Evolutionary conservation across 2,888 invertebrate genomes (phyloP).

Genomic region (Lysandra bellargus): DNA sequence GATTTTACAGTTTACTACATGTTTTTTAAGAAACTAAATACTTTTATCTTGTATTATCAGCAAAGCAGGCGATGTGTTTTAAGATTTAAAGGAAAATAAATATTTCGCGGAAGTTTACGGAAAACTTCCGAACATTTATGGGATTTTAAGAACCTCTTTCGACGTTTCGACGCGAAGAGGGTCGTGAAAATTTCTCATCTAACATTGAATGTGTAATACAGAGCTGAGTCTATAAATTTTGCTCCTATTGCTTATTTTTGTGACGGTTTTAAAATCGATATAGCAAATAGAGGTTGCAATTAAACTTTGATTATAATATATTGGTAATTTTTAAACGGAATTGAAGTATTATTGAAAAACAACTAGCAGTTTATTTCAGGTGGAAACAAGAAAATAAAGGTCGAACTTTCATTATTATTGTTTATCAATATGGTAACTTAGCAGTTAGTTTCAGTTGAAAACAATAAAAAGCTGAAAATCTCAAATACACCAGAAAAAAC

Average conservation of each 20-base stretch:
- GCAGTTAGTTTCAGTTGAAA: no score
- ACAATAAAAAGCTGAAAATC: no score
- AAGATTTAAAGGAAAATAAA: not conserved
- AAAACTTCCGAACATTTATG: conserved; percentile 1
- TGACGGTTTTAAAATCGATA: not conserved
- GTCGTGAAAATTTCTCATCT: conserved; percentile 11
- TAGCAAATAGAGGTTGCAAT: not conserved
- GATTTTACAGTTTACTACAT: no score
- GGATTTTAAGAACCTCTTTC: conserved; percentile 1
- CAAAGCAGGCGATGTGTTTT: not conserved
- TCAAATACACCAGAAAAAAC: not conserved
- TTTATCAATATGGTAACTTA: no score
- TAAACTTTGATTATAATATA: not conserved
- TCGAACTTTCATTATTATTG: no score
- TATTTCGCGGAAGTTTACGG: not conserved
- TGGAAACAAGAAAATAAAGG: not conserved
- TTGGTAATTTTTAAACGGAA: not conserved
- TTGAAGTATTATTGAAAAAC: no score
- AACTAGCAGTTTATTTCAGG: not conserved
- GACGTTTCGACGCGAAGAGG: not conserved
- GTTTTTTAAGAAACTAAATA: no score
- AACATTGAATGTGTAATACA: not conserved
- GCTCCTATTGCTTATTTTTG: not conserved
- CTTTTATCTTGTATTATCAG: not conserved
- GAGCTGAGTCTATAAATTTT: not conserved